Evolutionary conservation across 2,888 invertebrate species (phyloP).

Genomic region (Tipula lateralis): DNA sequence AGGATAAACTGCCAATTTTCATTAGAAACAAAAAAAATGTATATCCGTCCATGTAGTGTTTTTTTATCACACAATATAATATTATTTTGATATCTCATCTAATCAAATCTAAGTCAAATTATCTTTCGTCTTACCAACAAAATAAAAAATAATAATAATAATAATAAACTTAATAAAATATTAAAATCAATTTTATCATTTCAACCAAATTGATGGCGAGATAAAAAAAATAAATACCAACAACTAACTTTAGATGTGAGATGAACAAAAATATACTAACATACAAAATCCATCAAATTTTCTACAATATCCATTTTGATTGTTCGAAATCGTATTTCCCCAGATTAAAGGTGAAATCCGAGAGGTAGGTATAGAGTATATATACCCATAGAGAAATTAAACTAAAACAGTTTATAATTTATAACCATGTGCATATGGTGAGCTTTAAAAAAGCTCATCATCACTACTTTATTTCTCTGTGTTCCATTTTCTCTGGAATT

Average conservation of each 20-base stretch:
- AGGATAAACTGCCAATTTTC: constrained; percentile 24
- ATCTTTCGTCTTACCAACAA: background rate
- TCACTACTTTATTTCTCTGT: too few species aligned
- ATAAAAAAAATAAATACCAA: background rate
- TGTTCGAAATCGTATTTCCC: background rate
- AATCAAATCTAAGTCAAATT: constrained; percentile 24
- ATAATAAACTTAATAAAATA: constrained; percentile 14
- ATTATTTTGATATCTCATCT: background rate
- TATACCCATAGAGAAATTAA: background rate
- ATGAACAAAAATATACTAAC: background rate
- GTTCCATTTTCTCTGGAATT: too few species aligned
- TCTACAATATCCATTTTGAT: background rate
- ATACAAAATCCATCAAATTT: background rate
- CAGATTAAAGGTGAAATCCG: background rate
- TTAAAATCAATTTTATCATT: constrained; percentile 24
- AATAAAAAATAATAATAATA: background rate
- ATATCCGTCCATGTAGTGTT: background rate
- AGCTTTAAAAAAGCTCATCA: too few species aligned
- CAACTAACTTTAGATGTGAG: background rate
- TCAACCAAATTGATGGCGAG: constrained; percentile 19
- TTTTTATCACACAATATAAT: background rate
- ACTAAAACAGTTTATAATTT: background rate
- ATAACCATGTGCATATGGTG: background rate
- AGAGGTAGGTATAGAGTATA: background rate
- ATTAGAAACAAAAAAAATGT: background rate